Conservation (phyloP, 2,888 invertebrate genomes). For the Abrostola triplasia region DNA sequence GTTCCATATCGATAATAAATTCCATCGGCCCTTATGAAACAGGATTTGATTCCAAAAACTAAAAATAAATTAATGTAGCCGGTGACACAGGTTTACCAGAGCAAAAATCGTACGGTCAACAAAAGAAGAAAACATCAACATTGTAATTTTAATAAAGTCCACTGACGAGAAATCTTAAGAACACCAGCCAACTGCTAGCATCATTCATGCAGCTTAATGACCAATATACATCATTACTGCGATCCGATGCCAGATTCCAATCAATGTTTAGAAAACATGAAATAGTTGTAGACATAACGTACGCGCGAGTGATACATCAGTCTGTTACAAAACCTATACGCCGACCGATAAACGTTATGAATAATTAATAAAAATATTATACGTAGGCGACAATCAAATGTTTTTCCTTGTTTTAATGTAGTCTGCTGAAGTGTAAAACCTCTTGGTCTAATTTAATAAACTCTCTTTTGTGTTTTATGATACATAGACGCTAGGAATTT, state of each 20-base stretch:
- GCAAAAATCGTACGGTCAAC: not conserved
- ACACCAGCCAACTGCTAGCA: not conserved
- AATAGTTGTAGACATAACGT: constrained; percentile 36
- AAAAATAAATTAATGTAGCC: not conserved
- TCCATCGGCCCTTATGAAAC: not conserved
- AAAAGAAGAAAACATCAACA: not conserved
- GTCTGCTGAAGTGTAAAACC: not conserved
- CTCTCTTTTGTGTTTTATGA: no score
- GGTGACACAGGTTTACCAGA: not conserved
- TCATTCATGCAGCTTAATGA: constrained; percentile 6
- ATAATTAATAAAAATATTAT: constrained; percentile 7
- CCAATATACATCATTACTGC: constrained; percentile 21
- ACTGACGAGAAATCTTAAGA: constrained; percentile 7
- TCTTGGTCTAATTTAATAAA: not conserved
- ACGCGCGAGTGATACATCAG: constrained; percentile 1
- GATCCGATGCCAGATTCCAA: constrained; percentile 30
- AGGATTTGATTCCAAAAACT: not conserved
- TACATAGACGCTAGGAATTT: no score
- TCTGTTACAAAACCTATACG: constrained; percentile 27
- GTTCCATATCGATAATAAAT: not conserved
- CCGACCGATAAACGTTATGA: constrained; percentile 6
- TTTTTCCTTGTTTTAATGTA: constrained; percentile 1
- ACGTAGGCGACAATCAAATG: constrained; percentile 5
- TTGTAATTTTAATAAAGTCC: not conserved
- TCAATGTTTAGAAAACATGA: constrained; percentile 50